A percentile compares a stretch with the other conserved stretches of the same genome.
These are phyloP conservation scores for Nineta flava DNA, from an alignment of 2,888 invertebrate species.

Conservation along the genomic window DNA sequence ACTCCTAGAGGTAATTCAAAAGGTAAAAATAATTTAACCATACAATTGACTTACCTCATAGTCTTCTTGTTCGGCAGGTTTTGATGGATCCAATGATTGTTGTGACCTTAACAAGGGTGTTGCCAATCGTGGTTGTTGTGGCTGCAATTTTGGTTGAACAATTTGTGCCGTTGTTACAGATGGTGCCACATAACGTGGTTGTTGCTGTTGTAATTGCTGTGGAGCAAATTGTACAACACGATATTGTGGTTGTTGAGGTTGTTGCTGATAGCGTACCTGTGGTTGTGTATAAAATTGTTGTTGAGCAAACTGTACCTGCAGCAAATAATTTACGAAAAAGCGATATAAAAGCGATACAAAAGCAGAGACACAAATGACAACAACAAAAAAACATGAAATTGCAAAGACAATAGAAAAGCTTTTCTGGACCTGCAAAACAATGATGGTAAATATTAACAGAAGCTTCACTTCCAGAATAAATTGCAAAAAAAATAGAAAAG, in stretches of 20 bases:
- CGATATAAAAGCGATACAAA: background rate
- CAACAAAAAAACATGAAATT: background rate
- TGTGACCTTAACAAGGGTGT: constrained; percentile 23
- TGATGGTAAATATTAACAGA: background rate
- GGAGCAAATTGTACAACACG: constrained; percentile 7
- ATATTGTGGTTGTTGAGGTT: constrained; percentile 13
- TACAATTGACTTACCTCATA: constrained; percentile 44
- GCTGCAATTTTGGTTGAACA: background rate
- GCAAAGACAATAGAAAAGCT: background rate
- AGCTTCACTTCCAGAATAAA: too few species aligned
- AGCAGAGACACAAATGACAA: background rate
- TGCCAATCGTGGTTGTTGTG: constrained; percentile 14
- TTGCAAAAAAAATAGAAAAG: background rate
- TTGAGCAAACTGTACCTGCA: constrained; percentile 1
- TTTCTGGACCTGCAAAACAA: too few species aligned
- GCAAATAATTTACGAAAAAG: background rate
- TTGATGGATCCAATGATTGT: constrained; percentile 19
- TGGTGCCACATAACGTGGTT: constrained; percentile 1
- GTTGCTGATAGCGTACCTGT: background rate
- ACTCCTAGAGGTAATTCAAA: too few species aligned
- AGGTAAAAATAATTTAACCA: too few species aligned
- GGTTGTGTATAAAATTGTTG: constrained; percentile 1
- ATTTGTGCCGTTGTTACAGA: background rate
- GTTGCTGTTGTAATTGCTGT: constrained; percentile 4
- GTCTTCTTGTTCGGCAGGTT: constrained; percentile 39